Base-by-base conservation (phyloP, 2,797 vertebrate species). In the Adelosebastes latens region DNA sequence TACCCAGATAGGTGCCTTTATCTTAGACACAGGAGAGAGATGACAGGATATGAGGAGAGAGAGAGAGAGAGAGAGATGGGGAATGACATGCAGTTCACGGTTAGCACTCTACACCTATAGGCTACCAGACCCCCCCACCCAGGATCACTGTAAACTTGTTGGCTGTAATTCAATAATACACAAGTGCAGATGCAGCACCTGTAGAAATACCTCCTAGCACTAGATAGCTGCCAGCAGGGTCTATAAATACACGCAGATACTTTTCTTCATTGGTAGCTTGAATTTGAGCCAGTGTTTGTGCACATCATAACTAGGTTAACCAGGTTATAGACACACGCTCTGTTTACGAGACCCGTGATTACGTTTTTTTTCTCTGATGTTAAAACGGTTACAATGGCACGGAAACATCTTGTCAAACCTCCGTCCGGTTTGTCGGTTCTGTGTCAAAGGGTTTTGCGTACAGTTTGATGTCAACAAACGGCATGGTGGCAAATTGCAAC, bases 381-480 rank as follows among this genome's bases (percentile, higher is more conserved):
- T 55, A 46, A 56, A 60, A 36, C 18, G 6, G 9, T 25, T 66
- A n/a, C 69, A 63, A 22, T 58, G 79, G 42, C 64, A 67, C 3
- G 3, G 75, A 87, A 73, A 79, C 60, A 68, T 84, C 39, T 63
- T 64, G 67, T n/a, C n/a, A n/a, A n/a, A n/a, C n/a, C 34, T 32
- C 64, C 3, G 52, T 81, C 80, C 61, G 62, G 16, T 85, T 64
- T 53, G 58, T 84, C 72, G 84, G 39, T 67, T 84, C 52, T 18
- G 13, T 73, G 70, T 84, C 63, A 84, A 79, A 75, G 22, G 12
- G 13, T 13, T 81, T 62, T 70, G 75, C 46, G 1, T 52, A 70
- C 69, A 84, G 7, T 67, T 79, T 67, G 58, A 80, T 75, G 59
- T 87, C 75, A 90, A 84, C 84, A 88, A 79, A 71, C 3, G 22